phyloP scores from a whole-genome alignment of 2,113 vertebrate species.

The Lepus americanus region DNA sequence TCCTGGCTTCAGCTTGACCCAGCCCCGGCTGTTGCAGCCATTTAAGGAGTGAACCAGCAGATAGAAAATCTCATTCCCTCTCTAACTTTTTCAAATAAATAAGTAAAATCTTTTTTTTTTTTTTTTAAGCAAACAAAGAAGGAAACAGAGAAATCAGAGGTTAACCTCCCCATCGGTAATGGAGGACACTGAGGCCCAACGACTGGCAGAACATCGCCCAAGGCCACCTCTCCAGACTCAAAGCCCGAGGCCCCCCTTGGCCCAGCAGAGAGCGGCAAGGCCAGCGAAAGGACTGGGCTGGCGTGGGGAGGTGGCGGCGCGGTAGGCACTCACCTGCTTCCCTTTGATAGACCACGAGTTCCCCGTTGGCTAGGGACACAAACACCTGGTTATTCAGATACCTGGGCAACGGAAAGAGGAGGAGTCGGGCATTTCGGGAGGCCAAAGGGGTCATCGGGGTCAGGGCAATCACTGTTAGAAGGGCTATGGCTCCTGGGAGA shows the following conservation, averaged over 20 bases:
- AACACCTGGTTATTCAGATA: slow-evolving; percentile 99
- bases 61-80: no score
- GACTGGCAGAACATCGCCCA: background rate
- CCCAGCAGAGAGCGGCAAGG: background rate
- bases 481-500: background rate
- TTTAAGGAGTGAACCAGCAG: no score
- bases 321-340: slow-evolving; percentile 92
- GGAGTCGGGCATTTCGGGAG: background rate
- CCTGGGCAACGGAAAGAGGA: slow-evolving; percentile 83
- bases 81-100: no score
- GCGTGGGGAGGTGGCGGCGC: rapidly evolving
- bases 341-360: slow-evolving; percentile 96
- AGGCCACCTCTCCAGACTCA: background rate
- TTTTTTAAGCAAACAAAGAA: no score
- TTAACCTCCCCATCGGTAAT: background rate
- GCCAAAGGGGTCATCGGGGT: background rate
- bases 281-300: background rate
- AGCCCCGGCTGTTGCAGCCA: no score
- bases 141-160: no score
- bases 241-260: background rate
- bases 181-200: background rate
- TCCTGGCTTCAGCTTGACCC: no score
- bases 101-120: no score
- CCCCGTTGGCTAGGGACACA: slow-evolving; percentile 96
- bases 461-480: background rate